These are phyloP conservation scores for Periphyllus acericola DNA, from an alignment of 2,888 invertebrate species.

Conservation along the genomic window DNA sequence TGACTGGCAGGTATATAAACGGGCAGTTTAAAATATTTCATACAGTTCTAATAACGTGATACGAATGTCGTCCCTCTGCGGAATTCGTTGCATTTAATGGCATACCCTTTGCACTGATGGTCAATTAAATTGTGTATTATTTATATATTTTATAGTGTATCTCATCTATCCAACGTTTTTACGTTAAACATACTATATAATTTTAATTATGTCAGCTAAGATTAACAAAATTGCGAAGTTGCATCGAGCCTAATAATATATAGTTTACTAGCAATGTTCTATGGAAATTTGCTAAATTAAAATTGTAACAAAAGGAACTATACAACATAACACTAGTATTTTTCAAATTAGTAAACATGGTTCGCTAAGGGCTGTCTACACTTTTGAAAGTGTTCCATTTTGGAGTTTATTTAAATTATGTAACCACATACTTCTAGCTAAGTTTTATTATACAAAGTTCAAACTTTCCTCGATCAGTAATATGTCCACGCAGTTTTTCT, in stretches of 20 bases:
- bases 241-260: no score
- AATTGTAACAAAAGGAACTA: no score
- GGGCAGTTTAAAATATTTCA: background rate
- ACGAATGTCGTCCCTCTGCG: background rate
- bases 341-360: background rate
- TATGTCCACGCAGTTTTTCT: background rate
- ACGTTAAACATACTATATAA: background rate
- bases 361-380: background rate
- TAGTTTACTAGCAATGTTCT: no score
- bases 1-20: background rate
- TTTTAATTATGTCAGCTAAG: background rate
- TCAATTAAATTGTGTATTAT: background rate
- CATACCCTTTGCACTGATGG: background rate
- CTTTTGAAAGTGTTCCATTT: background rate
- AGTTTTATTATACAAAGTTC: background rate
- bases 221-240: no score
- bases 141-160: background rate
- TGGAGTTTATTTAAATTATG: slow-evolving; percentile 24
- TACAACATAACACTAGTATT: background rate
- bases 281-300: no score
- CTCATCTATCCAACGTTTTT: background rate
- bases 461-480: background rate
- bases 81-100: background rate
- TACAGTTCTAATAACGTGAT: background rate
- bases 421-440: background rate